Evolutionary conservation across 2,888 invertebrate genomes (phyloP).

Genomic region (Hydrotaea cyrtoneurina): DNA sequence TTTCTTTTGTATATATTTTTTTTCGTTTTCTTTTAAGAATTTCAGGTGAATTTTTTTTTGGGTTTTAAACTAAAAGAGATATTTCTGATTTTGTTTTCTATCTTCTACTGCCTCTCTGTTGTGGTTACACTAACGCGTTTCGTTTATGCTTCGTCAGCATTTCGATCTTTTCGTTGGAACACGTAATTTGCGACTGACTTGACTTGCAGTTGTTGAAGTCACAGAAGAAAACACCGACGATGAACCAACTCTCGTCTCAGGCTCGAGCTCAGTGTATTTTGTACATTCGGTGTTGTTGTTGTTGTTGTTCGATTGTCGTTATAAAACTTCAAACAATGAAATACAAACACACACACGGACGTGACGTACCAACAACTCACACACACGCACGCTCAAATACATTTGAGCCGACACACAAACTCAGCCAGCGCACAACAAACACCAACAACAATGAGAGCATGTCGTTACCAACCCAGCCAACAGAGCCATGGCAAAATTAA

Average conservation of each 20-base stretch:
- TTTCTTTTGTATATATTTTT: constrained; percentile 10
- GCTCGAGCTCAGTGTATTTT: constrained; percentile 11
- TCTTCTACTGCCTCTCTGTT: constrained; percentile 28
- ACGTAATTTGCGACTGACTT: constrained; percentile 66
- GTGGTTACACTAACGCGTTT: constrained; percentile 64
- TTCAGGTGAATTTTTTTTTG: constrained; percentile 1
- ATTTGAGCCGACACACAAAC: background rate
- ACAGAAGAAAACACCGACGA: background rate
- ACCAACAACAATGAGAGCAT: background rate
- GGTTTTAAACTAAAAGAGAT: constrained; percentile 3
- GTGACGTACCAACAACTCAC: background rate
- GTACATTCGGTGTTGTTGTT: constrained; percentile 26
- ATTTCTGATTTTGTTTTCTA: constrained; percentile 25
- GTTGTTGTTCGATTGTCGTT: constrained; percentile 31
- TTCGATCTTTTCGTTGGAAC: constrained; percentile 65
- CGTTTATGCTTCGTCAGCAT: constrained; percentile 61
- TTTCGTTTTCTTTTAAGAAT: constrained; percentile 42
- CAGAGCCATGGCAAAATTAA: background rate
- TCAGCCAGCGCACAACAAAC: constrained; percentile 1
- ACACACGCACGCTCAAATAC: background rate
- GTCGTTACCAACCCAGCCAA: constrained; percentile 2
- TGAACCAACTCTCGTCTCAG: constrained; percentile 44
- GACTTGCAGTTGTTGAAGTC: constrained; percentile 36
- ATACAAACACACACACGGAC: background rate
- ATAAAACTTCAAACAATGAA: constrained; percentile 29